Evolutionary conservation across 2,113 vertebrate genomes (phyloP).

Genomic region (Oryctolagus cuniculus): DNA sequence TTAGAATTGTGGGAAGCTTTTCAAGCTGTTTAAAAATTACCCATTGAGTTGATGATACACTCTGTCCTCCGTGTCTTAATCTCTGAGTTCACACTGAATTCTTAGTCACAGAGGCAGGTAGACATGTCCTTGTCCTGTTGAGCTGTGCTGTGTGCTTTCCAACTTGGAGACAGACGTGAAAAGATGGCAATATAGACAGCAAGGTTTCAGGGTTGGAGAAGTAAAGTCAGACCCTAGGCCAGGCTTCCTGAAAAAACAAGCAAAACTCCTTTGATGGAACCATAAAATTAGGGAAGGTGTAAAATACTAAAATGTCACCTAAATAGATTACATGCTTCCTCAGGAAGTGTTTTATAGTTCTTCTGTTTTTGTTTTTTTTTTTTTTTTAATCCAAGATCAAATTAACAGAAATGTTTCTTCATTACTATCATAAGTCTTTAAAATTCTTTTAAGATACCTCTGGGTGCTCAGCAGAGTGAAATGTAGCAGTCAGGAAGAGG

Average conservation of each 20-base stretch:
- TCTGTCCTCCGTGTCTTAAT: neutral
- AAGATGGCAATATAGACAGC: neutral
- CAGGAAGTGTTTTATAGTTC: neutral
- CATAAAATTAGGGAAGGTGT: neutral
- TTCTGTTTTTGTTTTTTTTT: neutral
- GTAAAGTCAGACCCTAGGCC: neutral
- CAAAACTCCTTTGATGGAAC: neutral
- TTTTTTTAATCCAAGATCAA: neutral
- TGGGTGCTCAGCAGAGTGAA: neutral
- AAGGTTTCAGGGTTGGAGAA: neutral
- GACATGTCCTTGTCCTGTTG: neutral
- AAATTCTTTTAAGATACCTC: neutral
- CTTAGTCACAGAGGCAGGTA: fast-evolving
- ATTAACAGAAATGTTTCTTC: neutral
- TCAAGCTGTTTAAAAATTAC: neutral
- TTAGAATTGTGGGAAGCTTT: constrained; percentile 44
- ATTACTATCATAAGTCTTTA: constrained; percentile 17
- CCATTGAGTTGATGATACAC: neutral
- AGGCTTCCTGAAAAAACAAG: neutral
- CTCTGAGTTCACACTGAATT: neutral
- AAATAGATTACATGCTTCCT: neutral
- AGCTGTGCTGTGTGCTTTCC: neutral
- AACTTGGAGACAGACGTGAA: neutral
- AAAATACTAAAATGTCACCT: neutral
- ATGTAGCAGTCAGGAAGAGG: neutral